Evolutionary conservation across 1,140 invertebrate genomes (phyloP).

Genomic region (Drosophila seguyi): DNA sequence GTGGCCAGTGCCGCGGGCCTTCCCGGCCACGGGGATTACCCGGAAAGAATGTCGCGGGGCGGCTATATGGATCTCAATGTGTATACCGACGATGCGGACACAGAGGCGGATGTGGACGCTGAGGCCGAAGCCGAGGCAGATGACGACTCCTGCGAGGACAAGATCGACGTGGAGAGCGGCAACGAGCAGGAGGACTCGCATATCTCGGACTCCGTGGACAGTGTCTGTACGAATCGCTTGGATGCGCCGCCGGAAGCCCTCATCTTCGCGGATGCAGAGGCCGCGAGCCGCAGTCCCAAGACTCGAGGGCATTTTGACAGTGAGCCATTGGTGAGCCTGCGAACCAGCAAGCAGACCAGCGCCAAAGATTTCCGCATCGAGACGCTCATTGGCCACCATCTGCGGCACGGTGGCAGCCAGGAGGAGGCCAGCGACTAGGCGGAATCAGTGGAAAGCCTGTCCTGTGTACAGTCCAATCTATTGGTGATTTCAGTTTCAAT

Average conservation of each 20-base stretch:
- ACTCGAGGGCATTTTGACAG: slow-evolving; percentile 49
- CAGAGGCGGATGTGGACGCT: slow-evolving; percentile 33
- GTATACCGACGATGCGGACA: slow-evolving; percentile 63
- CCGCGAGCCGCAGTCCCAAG: slow-evolving; percentile 68
- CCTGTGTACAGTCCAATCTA: slow-evolving; percentile 53
- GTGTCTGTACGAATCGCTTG: slow-evolving; percentile 71
- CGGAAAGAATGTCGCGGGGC: slow-evolving; percentile 36
- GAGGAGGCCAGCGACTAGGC: slow-evolving; percentile 66
- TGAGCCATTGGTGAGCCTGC: slow-evolving; percentile 41
- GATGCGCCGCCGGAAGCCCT: slow-evolving; percentile 56
- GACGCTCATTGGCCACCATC: slow-evolving; percentile 76
- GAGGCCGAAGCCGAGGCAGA: slow-evolving; percentile 47
- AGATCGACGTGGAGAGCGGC: slow-evolving; percentile 83
- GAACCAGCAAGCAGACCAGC: slow-evolving; percentile 61
- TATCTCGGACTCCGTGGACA: slow-evolving; percentile 82
- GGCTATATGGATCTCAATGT: slow-evolving; percentile 66
- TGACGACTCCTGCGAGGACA: slow-evolving; percentile 77
- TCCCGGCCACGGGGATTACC: slow-evolving; percentile 10
- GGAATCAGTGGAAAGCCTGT: slow-evolving; percentile 1
- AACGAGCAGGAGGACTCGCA: slow-evolving; percentile 83
- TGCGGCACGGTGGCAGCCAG: slow-evolving; percentile 45
- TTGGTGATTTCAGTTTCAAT: slow-evolving; percentile 60
- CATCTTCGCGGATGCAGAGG: slow-evolving; percentile 67
- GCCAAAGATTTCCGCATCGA: slow-evolving; percentile 85
- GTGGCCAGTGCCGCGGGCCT: slow-evolving; percentile 39